Percentiles rank a stretch among this genome's conserved stretches.
These are phyloP conservation scores for Megalurothrips usitatus DNA, from an alignment of 2,888 invertebrate genomes.

Conservation along the genomic window DNA sequence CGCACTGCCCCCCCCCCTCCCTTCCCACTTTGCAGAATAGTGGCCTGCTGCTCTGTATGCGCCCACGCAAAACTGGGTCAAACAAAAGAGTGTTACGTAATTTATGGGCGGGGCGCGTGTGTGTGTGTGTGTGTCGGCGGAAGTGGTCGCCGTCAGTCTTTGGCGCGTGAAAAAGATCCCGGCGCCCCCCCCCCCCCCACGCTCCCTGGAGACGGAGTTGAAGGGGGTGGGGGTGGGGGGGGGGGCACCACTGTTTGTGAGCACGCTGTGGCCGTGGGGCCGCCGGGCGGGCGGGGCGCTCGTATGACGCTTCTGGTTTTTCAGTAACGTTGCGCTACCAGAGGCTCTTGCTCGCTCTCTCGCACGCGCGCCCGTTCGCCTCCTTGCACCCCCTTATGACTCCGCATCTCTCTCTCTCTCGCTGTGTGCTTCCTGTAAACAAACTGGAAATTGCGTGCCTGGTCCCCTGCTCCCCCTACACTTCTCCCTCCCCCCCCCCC, in stretches of 20 bases:
- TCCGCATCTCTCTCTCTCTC: no score
- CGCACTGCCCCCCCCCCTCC: not conserved
- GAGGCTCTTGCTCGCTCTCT: not conserved
- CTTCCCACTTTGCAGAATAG: not conserved
- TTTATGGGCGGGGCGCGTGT: not conserved
- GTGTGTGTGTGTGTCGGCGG: not conserved
- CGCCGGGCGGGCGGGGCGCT: not conserved
- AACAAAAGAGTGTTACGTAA: constrained; percentile 8
- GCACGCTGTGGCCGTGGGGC: no score
- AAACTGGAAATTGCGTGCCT: constrained; percentile 13
- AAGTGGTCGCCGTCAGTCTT: no score
- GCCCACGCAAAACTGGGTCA: not conserved
- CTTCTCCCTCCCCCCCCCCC: no score
- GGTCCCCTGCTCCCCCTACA: no score
- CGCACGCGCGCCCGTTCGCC: no score
- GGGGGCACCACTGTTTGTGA: not conserved
- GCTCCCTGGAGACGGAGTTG: not conserved
- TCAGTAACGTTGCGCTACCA: not conserved
- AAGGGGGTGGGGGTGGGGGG: not conserved
- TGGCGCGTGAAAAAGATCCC: not conserved
- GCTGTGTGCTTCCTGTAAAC: constrained; percentile 10
- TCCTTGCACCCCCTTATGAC: no score
- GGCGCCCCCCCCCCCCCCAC: not conserved
- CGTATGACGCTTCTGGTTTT: constrained; percentile 4
- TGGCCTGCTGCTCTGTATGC: not conserved